Evolutionary conservation across 2,888 invertebrate species (phyloP), one percentile per base, ranked within the genome.

Genomic region (Limenitis camilla): DNA sequence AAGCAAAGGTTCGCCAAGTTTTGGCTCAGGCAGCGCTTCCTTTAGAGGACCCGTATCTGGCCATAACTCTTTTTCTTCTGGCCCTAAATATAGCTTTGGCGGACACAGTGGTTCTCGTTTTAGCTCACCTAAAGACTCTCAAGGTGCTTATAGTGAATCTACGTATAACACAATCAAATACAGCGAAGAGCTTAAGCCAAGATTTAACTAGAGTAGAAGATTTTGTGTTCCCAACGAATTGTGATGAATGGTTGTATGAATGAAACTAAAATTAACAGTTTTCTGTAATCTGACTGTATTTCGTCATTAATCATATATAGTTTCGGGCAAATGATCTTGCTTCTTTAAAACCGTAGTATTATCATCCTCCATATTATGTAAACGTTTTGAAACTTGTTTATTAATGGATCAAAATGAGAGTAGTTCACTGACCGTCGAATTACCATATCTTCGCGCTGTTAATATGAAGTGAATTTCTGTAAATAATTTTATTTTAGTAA

Each of bases 121-220:
- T 58, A 64, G 65, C 10, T 61, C 77, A 28, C 72, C 79, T 27
- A 78, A 79, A 56, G 88, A 87, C 56, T 61, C 68, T 27, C 78
- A 83, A 33, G 83, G 83, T 5, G 76, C 86, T 10, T 78, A 78
- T 60, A 86, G 86, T 59, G 85, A 85, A 66, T 74, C 72, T 46
- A 66, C 76, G 0, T 88, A 88, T 65, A 85, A 88, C 62, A 88
- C 88, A 5, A 88, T 88, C 49, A 88, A 87, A 65, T 88, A 88
- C 65, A 88, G 88, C 64, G 79, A 81, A 60, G 85, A 82, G 61
- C 63, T 88, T 8, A 87, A 85, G 50, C 81, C 86, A n/a, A 72
- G 72, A 49, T 64, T 57, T 57, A 74, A 82, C 59, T 81, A 74
- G 53, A 33, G n/a, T 36, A 5, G n/a, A 36, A 10, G 7, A 30